These are phyloP conservation scores for Dolomedes plantarius DNA, from an alignment of 2,888 invertebrate genomes.

Conservation along the genomic window DNA sequence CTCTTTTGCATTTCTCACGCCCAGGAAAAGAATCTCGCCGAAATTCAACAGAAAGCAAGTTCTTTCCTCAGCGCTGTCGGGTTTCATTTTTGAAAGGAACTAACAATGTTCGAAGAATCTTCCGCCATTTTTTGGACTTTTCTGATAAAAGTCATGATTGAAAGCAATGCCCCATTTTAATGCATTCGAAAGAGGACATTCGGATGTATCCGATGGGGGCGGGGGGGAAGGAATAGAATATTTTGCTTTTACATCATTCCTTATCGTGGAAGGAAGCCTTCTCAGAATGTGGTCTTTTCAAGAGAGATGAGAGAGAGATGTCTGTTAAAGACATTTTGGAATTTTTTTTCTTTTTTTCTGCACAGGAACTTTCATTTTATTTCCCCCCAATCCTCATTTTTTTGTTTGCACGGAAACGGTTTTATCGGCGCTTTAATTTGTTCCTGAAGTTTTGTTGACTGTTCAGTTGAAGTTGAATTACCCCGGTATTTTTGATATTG, in stretches of 20 bases:
- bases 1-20: no score
- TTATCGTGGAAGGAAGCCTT: background rate
- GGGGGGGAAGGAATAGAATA: background rate
- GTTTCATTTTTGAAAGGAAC: background rate
- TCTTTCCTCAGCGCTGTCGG: background rate
- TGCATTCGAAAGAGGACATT: background rate
- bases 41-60: no score
- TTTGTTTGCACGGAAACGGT: background rate
- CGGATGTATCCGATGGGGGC: background rate
- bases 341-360: background rate
- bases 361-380: background rate
- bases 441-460: no score
- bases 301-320: background rate
- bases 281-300: background rate
- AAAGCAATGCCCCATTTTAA: slow-evolving; percentile 6
- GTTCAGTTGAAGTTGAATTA: no score
- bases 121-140: background rate
- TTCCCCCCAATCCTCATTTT: background rate
- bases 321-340: background rate
- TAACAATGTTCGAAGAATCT: background rate
- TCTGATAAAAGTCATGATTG: slow-evolving; percentile 3
- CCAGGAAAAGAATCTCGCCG: no score
- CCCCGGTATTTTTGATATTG: no score
- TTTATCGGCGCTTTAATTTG: no score
- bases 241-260: background rate